Evolutionary conservation across 2,797 vertebrate species (phyloP).

Genomic region (Hafferia zeledoni): DNA sequence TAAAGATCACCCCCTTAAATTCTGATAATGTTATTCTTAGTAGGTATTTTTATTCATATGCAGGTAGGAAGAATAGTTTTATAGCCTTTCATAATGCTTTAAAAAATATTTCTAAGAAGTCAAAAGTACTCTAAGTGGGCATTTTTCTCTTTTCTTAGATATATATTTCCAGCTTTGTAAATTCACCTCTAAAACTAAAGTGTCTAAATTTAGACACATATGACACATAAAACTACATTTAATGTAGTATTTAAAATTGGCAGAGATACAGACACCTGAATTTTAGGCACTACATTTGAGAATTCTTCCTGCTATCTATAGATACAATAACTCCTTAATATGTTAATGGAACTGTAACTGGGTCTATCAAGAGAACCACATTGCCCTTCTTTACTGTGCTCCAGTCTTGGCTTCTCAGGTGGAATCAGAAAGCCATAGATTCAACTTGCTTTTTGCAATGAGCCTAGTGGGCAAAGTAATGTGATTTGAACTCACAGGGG

Average conservation of each 20-base stretch:
- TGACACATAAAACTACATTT: background rate
- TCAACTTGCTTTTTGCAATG: conserved; percentile 32
- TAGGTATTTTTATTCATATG: background rate
- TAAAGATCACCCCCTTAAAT: background rate
- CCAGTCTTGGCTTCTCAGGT: conserved; percentile 8
- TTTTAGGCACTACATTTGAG: conserved; percentile 16
- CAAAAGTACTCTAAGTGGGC: background rate
- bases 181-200: conserved; percentile 23
- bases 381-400: background rate
- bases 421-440: background rate
- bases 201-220: conserved; percentile 31
- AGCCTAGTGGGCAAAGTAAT: background rate
- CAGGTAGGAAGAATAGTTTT: background rate
- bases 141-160: background rate
- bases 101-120: background rate
- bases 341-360: background rate
- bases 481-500: conserved; percentile 1
- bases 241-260: conserved; percentile 8
- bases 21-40: background rate
- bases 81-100: background rate
- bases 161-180: background rate
- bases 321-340: conserved; percentile 11
- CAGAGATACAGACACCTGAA: background rate
- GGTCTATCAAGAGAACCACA: background rate
- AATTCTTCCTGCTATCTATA: conserved; percentile 24